Evolutionary conservation across 1,140 invertebrate genomes (phyloP).

Genomic region (Bombus balteatus): DNA sequence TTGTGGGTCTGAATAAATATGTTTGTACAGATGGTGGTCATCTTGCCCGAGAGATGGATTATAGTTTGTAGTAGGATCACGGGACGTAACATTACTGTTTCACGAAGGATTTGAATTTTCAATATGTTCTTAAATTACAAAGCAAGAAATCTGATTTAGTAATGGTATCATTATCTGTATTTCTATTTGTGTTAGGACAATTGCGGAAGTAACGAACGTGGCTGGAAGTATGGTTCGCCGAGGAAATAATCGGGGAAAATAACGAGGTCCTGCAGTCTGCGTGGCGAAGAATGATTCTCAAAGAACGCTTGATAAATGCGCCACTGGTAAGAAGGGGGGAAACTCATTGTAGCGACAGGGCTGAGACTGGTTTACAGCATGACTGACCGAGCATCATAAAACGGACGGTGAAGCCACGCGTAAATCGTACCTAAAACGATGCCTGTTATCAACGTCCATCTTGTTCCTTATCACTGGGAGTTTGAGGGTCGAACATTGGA

Average conservation of each 20-base stretch:
- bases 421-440: slow-evolving; percentile 28
- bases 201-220: neutral
- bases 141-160: neutral
- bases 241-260: slow-evolving; percentile 9
- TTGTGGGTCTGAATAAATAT: too few relatives aligned
- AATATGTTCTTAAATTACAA: too few relatives aligned
- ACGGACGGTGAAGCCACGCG: neutral
- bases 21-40: too few relatives aligned
- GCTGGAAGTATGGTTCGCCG: neutral
- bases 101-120: too few relatives aligned
- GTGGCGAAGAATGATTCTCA: slow-evolving; percentile 22
- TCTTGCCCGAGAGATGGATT: too few relatives aligned
- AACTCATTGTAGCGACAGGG: neutral
- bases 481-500: neutral
- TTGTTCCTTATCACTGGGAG: neutral
- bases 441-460: slow-evolving; percentile 8
- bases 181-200: neutral
- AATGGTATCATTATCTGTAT: neutral
- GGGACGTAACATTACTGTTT: too few relatives aligned
- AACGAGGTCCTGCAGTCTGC: slow-evolving; percentile 12
- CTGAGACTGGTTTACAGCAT: slow-evolving; percentile 14
- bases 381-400: slow-evolving; percentile 27
- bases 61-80: too few relatives aligned
- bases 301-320: slow-evolving; percentile 36
- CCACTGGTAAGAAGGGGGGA: slow-evolving; percentile 8